Evolutionary conservation across 2,888 invertebrate species (phyloP), one percentile per base, ranked within the genome.

Genomic region (Cosmopolites sordidus): DNA sequence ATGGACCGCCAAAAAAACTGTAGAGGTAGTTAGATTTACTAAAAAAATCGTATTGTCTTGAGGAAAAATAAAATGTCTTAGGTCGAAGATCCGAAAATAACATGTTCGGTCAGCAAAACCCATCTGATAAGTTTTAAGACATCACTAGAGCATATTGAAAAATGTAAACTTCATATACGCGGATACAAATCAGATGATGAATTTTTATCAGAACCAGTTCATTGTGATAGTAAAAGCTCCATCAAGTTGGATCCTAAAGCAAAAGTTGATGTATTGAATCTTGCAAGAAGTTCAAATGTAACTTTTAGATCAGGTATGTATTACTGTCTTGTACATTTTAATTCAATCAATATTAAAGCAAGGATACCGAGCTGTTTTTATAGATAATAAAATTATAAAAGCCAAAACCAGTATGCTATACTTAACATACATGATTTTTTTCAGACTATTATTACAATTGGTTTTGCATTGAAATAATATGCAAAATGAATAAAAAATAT

Each of bases 101-200:
- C 73, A n/a, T 80, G 80, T 56, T 75, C 77, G 1, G 67, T 77
- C 16, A 71, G 79, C 66, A 53, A 66, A 11, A 70, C 70, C 11
- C 80, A 81, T 63, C 66, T 70, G 54, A 65, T 80, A 39, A 69
- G 72, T n/a, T 62, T 70, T 52, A 68, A 70, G 58, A 70, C 64
- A 30, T 60, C 75, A 6, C 69, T 73, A 17, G 63, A 68, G 43
- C 80, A 80, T 68, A 61, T 78, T 4, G 65, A 70, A 39, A 68
- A 66, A 57, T 81, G 80, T 63, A 68, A 70, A 37, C 69, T 78
- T 66, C 76, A 70, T 62, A 66, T 69, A 14, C 73, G 76, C 62
- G 78, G 77, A 48, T 80, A 81, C 59, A 59, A 64, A 18, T 61
- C 68, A 50, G 62, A 72, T 1, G 77, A 78, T 52, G 38, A 70